Conservation (phyloP, 2,113 vertebrate genomes). For the Pandion haliaetus region DNA sequence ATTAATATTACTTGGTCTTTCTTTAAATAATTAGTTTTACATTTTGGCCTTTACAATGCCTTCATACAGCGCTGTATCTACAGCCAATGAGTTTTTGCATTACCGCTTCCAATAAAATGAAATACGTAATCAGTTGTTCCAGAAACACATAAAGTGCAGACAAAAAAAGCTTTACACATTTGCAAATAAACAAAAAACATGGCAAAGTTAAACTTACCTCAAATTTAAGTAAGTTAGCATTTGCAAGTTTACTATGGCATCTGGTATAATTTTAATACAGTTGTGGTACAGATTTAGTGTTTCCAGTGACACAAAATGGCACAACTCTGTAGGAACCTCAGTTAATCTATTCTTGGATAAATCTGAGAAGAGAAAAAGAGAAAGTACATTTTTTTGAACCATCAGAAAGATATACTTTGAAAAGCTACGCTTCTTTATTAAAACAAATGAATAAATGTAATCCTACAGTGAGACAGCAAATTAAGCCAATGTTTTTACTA, state of each 20-base stretch:
- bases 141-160: not conserved
- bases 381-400: not conserved
- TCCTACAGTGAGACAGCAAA: not conserved
- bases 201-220: conserved; percentile 77
- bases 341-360: conserved; percentile 92
- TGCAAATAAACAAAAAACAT: not conserved
- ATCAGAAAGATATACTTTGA: not conserved
- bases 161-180: not conserved
- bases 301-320: conserved; percentile 92
- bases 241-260: conserved; percentile 86
- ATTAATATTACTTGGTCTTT: not conserved
- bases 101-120: not conserved
- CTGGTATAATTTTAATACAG: conserved; percentile 92
- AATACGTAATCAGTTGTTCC: not conserved
- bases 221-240: conserved; percentile 91
- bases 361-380: conserved; percentile 73
- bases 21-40: not conserved
- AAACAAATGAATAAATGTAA: not conserved
- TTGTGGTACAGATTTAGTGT: conserved; percentile 94
- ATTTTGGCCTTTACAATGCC: not conserved
- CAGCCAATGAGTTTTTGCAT: not conserved
- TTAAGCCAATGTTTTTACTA: not conserved
- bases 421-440: not conserved
- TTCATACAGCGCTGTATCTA: not conserved
- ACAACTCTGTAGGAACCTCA: conserved; percentile 87